Evolutionary conservation across 2,797 vertebrate genomes (phyloP).

Genomic region (Pangasius larnaudii): DNA sequence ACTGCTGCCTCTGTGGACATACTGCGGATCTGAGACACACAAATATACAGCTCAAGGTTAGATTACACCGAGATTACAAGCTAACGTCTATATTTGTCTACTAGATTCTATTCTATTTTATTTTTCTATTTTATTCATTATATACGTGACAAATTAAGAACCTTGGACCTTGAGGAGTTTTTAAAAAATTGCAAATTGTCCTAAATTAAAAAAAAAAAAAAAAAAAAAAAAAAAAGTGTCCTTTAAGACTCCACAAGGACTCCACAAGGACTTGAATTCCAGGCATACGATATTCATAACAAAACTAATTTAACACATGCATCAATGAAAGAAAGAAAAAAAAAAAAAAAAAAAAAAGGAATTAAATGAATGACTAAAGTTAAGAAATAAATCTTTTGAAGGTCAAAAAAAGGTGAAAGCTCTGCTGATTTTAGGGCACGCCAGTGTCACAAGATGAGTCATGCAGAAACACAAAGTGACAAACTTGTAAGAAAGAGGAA

Average conservation of each 20-base stretch:
- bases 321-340: neutral
- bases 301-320: neutral
- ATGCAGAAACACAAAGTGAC: neutral
- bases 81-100: too few relatives aligned
- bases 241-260: too few relatives aligned
- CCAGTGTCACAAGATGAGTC: conserved; percentile 19
- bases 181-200: neutral
- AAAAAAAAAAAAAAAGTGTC: neutral
- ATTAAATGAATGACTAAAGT: neutral
- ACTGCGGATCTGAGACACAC: conserved; percentile 73
- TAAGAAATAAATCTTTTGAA: neutral
- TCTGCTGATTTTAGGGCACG: neutral
- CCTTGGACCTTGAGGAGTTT: too few relatives aligned
- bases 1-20: conserved; percentile 62
- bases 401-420: neutral
- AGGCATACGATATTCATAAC: neutral
- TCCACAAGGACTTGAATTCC: too few relatives aligned
- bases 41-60: conserved; percentile 24
- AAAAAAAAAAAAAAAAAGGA: neutral
- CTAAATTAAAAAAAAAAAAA: neutral
- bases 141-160: too few relatives aligned
- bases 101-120: too few relatives aligned
- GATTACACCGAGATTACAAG: neutral
- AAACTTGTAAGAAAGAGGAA: conserved; percentile 62
- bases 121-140: too few relatives aligned